Conservation (phyloP, 2,113 vertebrate species). For the Chiloscyllium plagiosum region DNA sequence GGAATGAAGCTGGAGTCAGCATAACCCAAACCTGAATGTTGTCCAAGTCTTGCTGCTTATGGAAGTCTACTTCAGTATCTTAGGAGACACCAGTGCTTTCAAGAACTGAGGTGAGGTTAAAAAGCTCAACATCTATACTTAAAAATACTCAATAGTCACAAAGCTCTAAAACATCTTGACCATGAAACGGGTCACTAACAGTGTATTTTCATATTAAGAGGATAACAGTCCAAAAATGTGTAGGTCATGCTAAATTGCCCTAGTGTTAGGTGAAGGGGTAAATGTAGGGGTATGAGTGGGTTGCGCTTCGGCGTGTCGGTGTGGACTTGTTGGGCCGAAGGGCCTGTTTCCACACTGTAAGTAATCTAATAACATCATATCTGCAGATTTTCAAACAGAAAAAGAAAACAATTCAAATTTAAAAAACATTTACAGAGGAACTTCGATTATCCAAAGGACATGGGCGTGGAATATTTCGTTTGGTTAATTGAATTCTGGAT, state of each 20-base stretch:
- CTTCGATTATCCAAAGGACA: no score
- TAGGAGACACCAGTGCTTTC: neutral
- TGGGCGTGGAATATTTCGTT: no score
- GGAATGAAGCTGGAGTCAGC: no score
- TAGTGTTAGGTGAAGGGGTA: no score
- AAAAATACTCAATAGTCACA: neutral
- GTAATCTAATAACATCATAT: neutral
- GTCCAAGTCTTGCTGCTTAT: neutral
- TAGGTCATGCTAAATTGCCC: no score
- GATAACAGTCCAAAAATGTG: no score
- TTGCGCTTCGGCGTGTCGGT: no score
- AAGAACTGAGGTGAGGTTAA: neutral
- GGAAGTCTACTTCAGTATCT: neutral
- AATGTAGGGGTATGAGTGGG: no score
- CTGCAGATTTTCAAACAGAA: neutral
- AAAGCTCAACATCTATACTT: neutral
- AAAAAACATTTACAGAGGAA: neutral
- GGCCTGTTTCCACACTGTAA: no score
- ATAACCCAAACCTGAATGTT: neutral
- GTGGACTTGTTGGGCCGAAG: no score
- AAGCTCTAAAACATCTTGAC: neutral
- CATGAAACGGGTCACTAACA: neutral
- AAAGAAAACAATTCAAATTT: neutral
- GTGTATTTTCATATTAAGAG: neutral
- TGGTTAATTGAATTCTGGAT: no score